A percentile compares a stretch with the other conserved stretches of the same genome.
phyloP scores from a whole-genome alignment of 2,888 invertebrate genomes.

The Chaitophorus viminalis region DNA sequence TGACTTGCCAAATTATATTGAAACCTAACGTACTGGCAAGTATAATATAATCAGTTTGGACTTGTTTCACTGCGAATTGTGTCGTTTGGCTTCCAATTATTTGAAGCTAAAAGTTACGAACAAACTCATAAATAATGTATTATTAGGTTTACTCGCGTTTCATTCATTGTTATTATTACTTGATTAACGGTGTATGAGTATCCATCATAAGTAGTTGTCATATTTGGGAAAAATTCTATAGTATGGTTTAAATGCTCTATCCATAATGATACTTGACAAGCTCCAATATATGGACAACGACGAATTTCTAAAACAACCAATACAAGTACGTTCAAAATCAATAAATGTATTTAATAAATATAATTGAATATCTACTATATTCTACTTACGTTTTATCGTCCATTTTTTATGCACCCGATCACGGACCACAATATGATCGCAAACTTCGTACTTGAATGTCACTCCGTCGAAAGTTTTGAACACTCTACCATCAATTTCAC shows the following conservation, averaged over 20 bases:
- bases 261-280: constrained; percentile 75
- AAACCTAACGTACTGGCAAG: constrained; percentile 78
- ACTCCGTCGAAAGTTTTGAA: constrained; percentile 83
- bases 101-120: constrained; percentile 69
- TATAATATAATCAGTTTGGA: constrained; percentile 78
- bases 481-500: constrained; percentile 79
- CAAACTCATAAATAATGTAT: not conserved
- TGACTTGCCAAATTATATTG: constrained; percentile 77
- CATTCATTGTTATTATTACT: constrained; percentile 63
- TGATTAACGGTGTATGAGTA: constrained; percentile 67
- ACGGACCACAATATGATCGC: constrained; percentile 81
- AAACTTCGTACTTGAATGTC: constrained; percentile 83
- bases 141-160: not conserved
- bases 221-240: constrained; percentile 73
- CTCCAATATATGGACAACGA: constrained; percentile 71
- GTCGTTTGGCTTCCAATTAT: constrained; percentile 73
- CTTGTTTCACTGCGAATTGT: constrained; percentile 75
- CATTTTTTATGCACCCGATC: constrained; percentile 77
- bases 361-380: too few relatives aligned
- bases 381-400: constrained; percentile 75
- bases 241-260: constrained; percentile 73
- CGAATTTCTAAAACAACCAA: constrained; percentile 71
- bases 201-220: constrained; percentile 77
- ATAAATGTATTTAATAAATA: not conserved
- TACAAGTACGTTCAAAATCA: not conserved